Percentiles rank a stretch among this genome's conserved stretches.
Conservation (phyloP, 2,888 invertebrate genomes). For the Anodontia alba region DNA sequence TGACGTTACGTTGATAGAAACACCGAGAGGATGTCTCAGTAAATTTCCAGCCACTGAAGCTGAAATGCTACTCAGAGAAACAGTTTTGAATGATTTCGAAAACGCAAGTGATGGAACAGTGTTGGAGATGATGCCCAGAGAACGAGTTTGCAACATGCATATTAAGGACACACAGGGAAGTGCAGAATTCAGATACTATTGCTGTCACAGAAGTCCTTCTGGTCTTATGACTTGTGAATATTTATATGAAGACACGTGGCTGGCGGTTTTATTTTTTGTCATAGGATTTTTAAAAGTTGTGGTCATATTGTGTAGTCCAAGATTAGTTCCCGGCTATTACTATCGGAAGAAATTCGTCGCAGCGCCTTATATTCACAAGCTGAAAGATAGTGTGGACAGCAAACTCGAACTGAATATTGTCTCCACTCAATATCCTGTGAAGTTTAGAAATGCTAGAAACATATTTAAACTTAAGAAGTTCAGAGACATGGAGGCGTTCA, state of each 20-base stretch:
- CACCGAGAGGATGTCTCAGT: constrained; percentile 69
- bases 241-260: constrained; percentile 64
- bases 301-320: constrained; percentile 39
- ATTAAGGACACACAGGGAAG: constrained; percentile 33
- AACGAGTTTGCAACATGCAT: constrained; percentile 67
- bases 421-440: constrained; percentile 35
- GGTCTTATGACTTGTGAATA: constrained; percentile 35
- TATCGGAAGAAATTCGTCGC: constrained; percentile 25
- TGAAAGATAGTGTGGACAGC: constrained; percentile 20
- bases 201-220: constrained; percentile 37
- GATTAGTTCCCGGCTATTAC: not conserved
- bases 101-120: constrained; percentile 27
- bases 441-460: constrained; percentile 19
- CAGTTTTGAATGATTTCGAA: constrained; percentile 72
- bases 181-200: constrained; percentile 47
- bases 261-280: constrained; percentile 65
- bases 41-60: constrained; percentile 37
- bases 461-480: constrained; percentile 40
- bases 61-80: constrained; percentile 49
- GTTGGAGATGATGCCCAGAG: constrained; percentile 31
- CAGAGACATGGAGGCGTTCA: constrained; percentile 42
- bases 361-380: constrained; percentile 28
- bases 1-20: constrained; percentile 66
- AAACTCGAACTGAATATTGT: constrained; percentile 21
- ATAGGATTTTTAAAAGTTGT: constrained; percentile 71